Evolutionary conservation across 2,113 vertebrate species (phyloP).

Genomic region (Mormyrus lacerda): DNA sequence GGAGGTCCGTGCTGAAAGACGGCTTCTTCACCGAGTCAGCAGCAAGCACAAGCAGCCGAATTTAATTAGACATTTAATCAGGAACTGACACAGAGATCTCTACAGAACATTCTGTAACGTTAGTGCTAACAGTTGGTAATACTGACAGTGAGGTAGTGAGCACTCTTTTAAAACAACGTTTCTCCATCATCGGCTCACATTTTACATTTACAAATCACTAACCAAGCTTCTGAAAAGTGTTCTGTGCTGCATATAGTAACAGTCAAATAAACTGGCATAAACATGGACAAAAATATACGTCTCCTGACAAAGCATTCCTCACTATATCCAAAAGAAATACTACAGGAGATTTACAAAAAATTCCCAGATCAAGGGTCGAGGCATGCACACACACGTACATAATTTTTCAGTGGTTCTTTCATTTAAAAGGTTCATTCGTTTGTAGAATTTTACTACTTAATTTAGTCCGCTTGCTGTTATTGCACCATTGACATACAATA

Average conservation of each 20-base stretch:
- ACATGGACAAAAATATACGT: neutral
- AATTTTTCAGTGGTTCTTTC: neutral
- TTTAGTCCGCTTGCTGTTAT: neutral
- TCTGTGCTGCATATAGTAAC: neutral
- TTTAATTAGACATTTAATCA: neutral
- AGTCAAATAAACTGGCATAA: neutral
- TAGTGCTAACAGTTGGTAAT: neutral
- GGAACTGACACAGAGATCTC: neutral
- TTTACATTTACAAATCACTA: neutral
- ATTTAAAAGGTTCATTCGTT: neutral
- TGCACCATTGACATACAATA: neutral
- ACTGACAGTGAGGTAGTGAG: slow-evolving; percentile 1
- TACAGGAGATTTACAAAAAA: slow-evolving; percentile 16
- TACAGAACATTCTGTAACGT: neutral
- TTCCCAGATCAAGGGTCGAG: slow-evolving; percentile 21
- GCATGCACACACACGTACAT: slow-evolving; percentile 8
- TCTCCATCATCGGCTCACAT: neutral
- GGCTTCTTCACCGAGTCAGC: neutral
- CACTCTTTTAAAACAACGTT: neutral
- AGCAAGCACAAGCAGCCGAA: neutral
- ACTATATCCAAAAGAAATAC: slow-evolving; percentile 9
- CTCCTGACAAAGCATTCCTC: slow-evolving; percentile 28
- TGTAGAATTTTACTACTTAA: neutral
- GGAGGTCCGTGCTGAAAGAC: slow-evolving; percentile 15
- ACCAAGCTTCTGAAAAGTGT: neutral